Base-by-base conservation (phyloP, 2,797 vertebrate genomes). In the Avahi laniger region DNA sequence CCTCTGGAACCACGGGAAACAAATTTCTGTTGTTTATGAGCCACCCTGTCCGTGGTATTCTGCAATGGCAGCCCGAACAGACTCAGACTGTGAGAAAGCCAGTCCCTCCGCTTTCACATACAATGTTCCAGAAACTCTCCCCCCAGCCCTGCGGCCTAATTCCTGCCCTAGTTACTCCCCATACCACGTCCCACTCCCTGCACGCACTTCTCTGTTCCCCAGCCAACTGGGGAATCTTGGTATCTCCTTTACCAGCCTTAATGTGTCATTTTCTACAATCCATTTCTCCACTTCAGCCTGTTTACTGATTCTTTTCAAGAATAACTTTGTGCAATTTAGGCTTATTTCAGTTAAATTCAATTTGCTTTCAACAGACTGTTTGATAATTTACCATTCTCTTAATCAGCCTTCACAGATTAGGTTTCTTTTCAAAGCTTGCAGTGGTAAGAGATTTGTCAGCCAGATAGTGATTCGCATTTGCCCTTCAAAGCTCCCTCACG, bases 261-360 rank as follows among this genome's bases (percentile, higher is more conserved):
- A 59, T 54, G 6, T 50, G 48, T 78, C 65, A 26, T 90, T 93
- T 94, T 61, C 72, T 59, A n/a, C 13, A 73, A 38, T 18, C 38
- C 18, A 41, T 87, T 96, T 96, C 86, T 76, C 54, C n/a, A 69
- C 30, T 48, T 84, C 22, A 57, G 72, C 91, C 73, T 67, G n/a
- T 69, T 92, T 59, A 67, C 38, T 89, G 43, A 92, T 75, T 83
- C 65, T 94, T 93, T 85, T 76, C 28, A 84, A 72, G 89, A 96
- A 63, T 15, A 85, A 80, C 63, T 80, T 46, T 75, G 83, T 52
- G 57, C 35, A 86, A 63, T 65, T 48, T 50, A 41, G 38, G 70
- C 26, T 83, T 94, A 94, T 91, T 96, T 95, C 91, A 52, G 11
- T 63, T 90, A 52, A 88, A 76, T 85, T 84, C 46, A 97, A 65